Conservation (phyloP, 2,113 vertebrate genomes). For the Channa maculata region DNA sequence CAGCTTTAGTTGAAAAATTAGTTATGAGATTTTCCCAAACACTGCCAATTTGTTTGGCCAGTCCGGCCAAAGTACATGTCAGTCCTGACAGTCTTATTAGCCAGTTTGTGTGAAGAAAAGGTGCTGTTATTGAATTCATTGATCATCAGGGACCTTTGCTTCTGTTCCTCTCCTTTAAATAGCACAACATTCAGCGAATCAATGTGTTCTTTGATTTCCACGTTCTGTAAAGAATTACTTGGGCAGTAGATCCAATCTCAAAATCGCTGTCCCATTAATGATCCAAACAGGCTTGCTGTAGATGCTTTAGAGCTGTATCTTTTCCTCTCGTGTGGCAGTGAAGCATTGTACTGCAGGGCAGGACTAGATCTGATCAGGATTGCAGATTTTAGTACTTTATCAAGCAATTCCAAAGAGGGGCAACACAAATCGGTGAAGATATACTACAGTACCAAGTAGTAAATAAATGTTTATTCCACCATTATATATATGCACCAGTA, state of each 20-base stretch:
- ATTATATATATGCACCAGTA: slow-evolving; percentile 33
- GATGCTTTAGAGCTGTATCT: slow-evolving; percentile 16
- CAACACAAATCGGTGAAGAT: slow-evolving; percentile 24
- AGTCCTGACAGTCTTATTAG: slow-evolving; percentile 63
- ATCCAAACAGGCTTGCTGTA: slow-evolving; percentile 20
- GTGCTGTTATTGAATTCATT: slow-evolving; percentile 61
- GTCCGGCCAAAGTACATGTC: slow-evolving; percentile 45
- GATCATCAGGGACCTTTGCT: slow-evolving; percentile 54
- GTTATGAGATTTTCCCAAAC: slow-evolving; percentile 75
- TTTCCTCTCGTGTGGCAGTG: slow-evolving; percentile 9
- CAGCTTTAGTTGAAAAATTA: slow-evolving; percentile 77
- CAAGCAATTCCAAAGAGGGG: neutral
- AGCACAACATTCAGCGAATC: slow-evolving; percentile 49
- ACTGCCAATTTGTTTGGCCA: slow-evolving; percentile 72
- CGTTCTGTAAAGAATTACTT: slow-evolving; percentile 66
- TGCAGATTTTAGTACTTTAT: neutral
- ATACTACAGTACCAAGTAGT: neutral
- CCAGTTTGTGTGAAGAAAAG: slow-evolving; percentile 55
- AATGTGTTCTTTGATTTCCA: slow-evolving; percentile 62
- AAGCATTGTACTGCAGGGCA: neutral
- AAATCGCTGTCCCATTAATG: slow-evolving; percentile 45
- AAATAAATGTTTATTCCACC: slow-evolving; percentile 55
- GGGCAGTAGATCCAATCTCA: slow-evolving; percentile 48
- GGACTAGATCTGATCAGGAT: slow-evolving; percentile 16
- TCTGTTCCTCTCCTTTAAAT: slow-evolving; percentile 45